A percentile compares a stretch with the other conserved stretches of the same genome.
phyloP scores from a whole-genome alignment of 2,888 invertebrate genomes.

The Conomelus anceps region DNA sequence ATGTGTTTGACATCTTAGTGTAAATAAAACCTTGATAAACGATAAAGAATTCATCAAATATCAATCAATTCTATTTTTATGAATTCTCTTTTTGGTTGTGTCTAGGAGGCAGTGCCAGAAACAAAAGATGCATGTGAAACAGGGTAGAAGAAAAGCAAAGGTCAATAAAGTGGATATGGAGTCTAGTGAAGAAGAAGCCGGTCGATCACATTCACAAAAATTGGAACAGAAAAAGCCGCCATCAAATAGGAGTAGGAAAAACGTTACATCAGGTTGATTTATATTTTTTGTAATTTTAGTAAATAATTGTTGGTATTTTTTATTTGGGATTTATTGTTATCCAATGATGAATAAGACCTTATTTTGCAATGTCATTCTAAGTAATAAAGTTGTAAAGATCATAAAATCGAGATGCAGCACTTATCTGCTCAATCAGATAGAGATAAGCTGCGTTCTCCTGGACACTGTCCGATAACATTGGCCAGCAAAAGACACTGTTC shows the following conservation, averaged over 20 bases:
- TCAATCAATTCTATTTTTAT: neutral
- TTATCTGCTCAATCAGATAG: too few species aligned
- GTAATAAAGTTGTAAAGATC: too few species aligned
- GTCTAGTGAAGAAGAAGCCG: slow-evolving; percentile 32
- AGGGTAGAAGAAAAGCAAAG: slow-evolving; percentile 3
- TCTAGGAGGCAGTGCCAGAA: slow-evolving; percentile 1
- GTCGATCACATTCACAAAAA: neutral
- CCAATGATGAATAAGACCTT: too few species aligned
- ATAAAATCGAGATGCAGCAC: too few species aligned
- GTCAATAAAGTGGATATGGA: slow-evolving; percentile 39
- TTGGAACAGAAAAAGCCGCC: neutral
- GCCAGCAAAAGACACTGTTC: too few species aligned
- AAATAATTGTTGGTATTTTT: neutral
- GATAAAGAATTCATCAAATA: too few species aligned
- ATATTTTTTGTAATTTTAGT: neutral
- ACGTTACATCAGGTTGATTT: neutral
- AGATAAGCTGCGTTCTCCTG: too few species aligned
- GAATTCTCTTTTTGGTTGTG: slow-evolving; percentile 20
- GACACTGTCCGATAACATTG: too few species aligned
- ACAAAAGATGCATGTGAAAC: slow-evolving; percentile 4
- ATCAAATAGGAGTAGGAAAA: neutral
- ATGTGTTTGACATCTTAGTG: too few species aligned
- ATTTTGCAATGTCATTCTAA: too few species aligned
- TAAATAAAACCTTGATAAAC: too few species aligned
- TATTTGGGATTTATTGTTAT: neutral